Conservation (phyloP, 2,888 invertebrate genomes). For the Patella ulyssiponensis region DNA sequence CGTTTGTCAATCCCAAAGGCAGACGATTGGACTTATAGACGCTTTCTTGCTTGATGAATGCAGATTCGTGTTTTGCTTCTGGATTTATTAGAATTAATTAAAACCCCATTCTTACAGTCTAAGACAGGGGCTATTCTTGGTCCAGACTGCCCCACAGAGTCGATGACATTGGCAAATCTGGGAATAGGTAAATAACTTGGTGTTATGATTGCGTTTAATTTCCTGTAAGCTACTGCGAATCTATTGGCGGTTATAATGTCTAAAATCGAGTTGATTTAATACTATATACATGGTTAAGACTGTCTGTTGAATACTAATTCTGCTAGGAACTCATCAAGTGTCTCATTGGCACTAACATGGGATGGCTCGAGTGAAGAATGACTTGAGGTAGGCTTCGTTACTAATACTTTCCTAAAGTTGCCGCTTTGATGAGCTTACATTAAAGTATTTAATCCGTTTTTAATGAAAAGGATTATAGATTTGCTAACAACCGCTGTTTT, state of each 20-base stretch:
- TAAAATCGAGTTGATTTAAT: constrained; percentile 23
- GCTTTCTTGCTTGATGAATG: constrained; percentile 39
- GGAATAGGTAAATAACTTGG: constrained; percentile 35
- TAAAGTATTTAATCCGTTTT: no score
- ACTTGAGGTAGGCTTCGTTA: no score
- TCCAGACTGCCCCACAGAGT: constrained; percentile 32
- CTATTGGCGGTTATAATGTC: constrained; percentile 35
- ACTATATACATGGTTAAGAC: no score
- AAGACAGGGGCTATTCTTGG: constrained; percentile 26
- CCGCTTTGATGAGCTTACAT: no score
- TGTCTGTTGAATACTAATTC: no score
- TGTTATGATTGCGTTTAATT: constrained; percentile 32
- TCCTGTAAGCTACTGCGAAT: constrained; percentile 39
- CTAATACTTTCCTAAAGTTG: no score
- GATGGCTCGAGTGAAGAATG: no score
- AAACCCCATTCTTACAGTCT: constrained; percentile 32
- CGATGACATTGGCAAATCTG: constrained; percentile 35
- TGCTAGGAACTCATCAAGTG: no score
- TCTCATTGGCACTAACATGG: no score
- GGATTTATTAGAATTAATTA: constrained; percentile 34
- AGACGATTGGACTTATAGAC: constrained; percentile 35
- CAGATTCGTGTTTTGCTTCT: constrained; percentile 33
- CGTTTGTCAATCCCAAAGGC: constrained; percentile 44
- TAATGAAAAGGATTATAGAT: no score
- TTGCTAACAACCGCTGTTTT: no score